Evolutionary conservation across 2,888 invertebrate genomes (phyloP), one percentile per base, ranked within the genome.

Genomic region (Priocnemis perturbator): DNA sequence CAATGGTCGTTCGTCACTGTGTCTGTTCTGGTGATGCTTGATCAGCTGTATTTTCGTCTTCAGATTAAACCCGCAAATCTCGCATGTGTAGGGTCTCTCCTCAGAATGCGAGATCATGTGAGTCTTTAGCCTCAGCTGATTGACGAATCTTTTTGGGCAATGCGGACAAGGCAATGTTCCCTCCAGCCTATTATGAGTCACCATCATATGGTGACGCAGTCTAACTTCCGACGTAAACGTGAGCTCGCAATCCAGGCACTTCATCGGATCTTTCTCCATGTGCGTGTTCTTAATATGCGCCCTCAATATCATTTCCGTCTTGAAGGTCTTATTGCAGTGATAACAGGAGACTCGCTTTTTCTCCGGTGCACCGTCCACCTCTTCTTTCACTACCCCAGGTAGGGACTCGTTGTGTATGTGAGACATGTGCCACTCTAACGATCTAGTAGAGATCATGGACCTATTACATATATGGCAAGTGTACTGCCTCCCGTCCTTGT

Each of bases 21-120:
- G 89, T 26, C 87, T 79, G 23, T 89, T 89, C 60, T 89, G 89
- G 68, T 88, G 88, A 78, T 89, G 89, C 53, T 89, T 89, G 17
- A 88, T 85, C 68, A 89, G 64, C 53, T 89, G 89, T 23, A 89
- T 88, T 61, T 88, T 89, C 0, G 89, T 89, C 47, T 89, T 89
- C 2, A 89, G 72, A 76, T 86, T 88, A 37, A 89, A 89, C 0
- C 87, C 88, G 60, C 89, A 89, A 15, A 86, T 79, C 21, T 89
- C 88, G 50, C 89, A 89, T 0, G 85, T 82, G 20, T 85, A 86
- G 0, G 89, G 89, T 2, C 89, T 81, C 21, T 88, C 88, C 53
- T 89, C 88, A 4, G 89, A 89, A 69, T 89, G 89, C 2, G 89
- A 87, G 60, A 89, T 88, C 88, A 89, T 86, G 60, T 89, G 89